phyloP scores from a whole-genome alignment of 1,140 invertebrate genomes.

The Cyclina sinensis region DNA sequence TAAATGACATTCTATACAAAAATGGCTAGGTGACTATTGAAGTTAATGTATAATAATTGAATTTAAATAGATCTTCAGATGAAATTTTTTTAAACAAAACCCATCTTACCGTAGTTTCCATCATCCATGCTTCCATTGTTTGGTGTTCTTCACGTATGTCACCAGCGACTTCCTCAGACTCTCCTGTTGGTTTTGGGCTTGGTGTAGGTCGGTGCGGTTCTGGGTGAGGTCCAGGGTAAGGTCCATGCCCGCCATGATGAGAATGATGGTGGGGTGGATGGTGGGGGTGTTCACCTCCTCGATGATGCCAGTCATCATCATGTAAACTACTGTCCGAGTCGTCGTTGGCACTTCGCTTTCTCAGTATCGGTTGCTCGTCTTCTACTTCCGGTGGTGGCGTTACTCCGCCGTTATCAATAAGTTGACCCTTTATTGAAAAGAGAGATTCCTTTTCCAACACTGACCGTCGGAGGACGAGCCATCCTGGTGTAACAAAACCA shows the following conservation, averaged over 20 bases:
- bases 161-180: not conserved
- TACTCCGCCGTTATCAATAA: conserved; percentile 12
- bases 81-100: no score
- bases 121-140: not conserved
- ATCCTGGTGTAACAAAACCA: conserved; percentile 46
- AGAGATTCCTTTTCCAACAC: not conserved
- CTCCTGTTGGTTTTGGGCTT: not conserved
- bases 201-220: not conserved
- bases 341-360: not conserved
- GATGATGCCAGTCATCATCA: not conserved
- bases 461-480: conserved; percentile 24
- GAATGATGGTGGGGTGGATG: not conserved
- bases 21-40: no score
- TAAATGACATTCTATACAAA: no score
- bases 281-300: no score
- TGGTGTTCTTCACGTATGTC: not conserved
- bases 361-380: not conserved
- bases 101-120: not conserved
- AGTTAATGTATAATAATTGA: no score
- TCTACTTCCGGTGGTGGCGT: not conserved
- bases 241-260: not conserved
- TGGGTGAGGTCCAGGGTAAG: no score
- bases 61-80: no score
- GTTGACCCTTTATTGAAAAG: not conserved
- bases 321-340: not conserved